These are phyloP conservation scores for Brachionus koreanus DNA, from an alignment of 1,140 invertebrate genomes.

Conservation along the genomic window DNA sequence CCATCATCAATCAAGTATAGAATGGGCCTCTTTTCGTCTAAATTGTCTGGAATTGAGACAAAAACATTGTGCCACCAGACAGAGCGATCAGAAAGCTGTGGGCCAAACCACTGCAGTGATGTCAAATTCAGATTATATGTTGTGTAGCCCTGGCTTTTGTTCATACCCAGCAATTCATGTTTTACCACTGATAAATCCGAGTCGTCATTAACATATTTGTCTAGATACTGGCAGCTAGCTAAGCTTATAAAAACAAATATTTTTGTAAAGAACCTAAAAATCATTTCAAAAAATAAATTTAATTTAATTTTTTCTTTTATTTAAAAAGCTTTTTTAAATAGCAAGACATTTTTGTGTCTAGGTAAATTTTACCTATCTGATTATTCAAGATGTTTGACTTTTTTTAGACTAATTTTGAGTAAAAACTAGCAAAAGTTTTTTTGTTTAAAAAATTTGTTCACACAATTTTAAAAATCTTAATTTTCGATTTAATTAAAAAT, in stretches of 20 bases:
- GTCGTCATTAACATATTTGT: constrained; percentile 6
- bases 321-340: not conserved
- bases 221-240: not conserved
- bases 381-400: not conserved
- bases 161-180: constrained; percentile 41
- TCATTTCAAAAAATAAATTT: not conserved
- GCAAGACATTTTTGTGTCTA: not conserved
- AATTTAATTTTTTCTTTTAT: not conserved
- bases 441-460: not conserved
- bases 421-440: not conserved
- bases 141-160: constrained; percentile 46
- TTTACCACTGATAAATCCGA: constrained; percentile 30
- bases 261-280: not conserved
- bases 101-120: constrained; percentile 50
- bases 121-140: constrained; percentile 49
- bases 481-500: not conserved
- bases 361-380: not conserved
- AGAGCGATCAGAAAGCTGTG: constrained; percentile 46
- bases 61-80: constrained; percentile 52
- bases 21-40: constrained; percentile 46
- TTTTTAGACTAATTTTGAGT: not conserved
- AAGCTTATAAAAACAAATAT: not conserved
- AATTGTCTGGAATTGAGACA: constrained; percentile 49
- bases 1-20: constrained; percentile 51
- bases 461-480: not conserved